Evolutionary conservation across 2,113 vertebrate species (phyloP).

Genomic region (Lepisosteus osseus): DNA sequence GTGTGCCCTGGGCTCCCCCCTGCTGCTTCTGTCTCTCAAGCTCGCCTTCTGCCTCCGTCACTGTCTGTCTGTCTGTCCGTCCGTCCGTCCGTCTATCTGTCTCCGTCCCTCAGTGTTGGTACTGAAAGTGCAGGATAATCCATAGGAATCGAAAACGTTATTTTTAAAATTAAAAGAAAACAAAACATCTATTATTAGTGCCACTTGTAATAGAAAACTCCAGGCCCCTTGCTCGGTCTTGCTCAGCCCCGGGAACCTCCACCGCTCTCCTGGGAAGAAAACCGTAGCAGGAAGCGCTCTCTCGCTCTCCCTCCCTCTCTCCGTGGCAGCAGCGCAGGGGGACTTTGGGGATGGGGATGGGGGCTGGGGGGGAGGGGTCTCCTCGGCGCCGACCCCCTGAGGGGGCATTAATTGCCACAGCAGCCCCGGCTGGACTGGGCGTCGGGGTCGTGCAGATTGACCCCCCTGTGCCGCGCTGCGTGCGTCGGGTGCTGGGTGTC

Average conservation of each 20-base stretch:
- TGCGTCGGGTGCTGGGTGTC: conserved; percentile 77
- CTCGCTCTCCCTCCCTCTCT: conserved; percentile 11
- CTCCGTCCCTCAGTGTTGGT: conserved; percentile 14
- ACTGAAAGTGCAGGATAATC: conserved; percentile 34
- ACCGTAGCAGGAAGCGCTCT: conserved; percentile 1
- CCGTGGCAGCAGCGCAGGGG: conserved; percentile 24
- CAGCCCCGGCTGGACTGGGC: conserved; percentile 69
- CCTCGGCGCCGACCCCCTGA: background rate
- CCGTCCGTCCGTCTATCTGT: conserved; percentile 12
- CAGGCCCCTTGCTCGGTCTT: background rate
- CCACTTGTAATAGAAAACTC: conserved; percentile 44
- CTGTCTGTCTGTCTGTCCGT: conserved; percentile 1
- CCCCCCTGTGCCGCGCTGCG: conserved; percentile 70
- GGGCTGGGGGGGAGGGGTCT: background rate
- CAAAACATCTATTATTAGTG: conserved; percentile 41
- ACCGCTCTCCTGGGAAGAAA: conserved; percentile 21
- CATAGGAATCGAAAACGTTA: conserved; percentile 15
- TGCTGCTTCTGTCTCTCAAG: conserved; percentile 3
- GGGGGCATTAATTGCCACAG: conserved; percentile 66
- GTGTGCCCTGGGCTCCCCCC: background rate
- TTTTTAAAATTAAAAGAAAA: conserved; percentile 17
- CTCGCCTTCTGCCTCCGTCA: background rate
- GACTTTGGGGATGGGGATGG: conserved; percentile 22
- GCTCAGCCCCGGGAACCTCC: conserved; percentile 28
- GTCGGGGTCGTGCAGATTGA: conserved; percentile 74